Evolutionary conservation across 2,113 vertebrate species (phyloP).

Genomic region (Pogona vitticeps): DNA sequence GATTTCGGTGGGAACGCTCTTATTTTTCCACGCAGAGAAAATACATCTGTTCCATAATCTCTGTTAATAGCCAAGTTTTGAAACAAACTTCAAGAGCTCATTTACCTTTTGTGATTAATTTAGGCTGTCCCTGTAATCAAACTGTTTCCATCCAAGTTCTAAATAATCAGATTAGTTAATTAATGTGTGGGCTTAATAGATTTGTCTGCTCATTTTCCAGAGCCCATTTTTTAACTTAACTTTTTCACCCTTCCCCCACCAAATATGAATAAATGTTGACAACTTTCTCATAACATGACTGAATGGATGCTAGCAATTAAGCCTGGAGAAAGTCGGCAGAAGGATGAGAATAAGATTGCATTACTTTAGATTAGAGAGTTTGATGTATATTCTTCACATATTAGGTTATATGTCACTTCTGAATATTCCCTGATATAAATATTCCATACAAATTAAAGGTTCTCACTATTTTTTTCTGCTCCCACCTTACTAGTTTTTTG

Average conservation of each 20-base stretch:
- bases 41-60: not conserved
- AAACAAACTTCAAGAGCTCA: conserved; percentile 7
- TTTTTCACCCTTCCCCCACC: not conserved
- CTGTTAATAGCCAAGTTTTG: not conserved
- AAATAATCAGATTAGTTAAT: conserved; percentile 31
- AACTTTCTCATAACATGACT: not conserved
- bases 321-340: too few relatives aligned
- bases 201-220: conserved; percentile 3
- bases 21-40: not conserved
- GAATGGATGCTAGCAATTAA: not conserved
- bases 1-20: not conserved
- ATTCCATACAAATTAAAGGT: too few relatives aligned
- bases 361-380: too few relatives aligned
- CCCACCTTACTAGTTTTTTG: too few relatives aligned
- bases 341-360: too few relatives aligned
- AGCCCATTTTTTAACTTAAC: not conserved
- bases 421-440: too few relatives aligned
- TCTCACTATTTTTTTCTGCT: too few relatives aligned
- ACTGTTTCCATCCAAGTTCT: conserved; percentile 3
- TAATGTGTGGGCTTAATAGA: conserved; percentile 17
- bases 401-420: too few relatives aligned
- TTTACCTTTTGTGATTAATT: conserved; percentile 8
- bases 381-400: too few relatives aligned
- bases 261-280: not conserved
- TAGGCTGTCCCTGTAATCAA: conserved; percentile 15